Evolutionary conservation across 2,797 vertebrate species (phyloP), one percentile per base, ranked within the genome.

Genomic region (Tinamus major): DNA sequence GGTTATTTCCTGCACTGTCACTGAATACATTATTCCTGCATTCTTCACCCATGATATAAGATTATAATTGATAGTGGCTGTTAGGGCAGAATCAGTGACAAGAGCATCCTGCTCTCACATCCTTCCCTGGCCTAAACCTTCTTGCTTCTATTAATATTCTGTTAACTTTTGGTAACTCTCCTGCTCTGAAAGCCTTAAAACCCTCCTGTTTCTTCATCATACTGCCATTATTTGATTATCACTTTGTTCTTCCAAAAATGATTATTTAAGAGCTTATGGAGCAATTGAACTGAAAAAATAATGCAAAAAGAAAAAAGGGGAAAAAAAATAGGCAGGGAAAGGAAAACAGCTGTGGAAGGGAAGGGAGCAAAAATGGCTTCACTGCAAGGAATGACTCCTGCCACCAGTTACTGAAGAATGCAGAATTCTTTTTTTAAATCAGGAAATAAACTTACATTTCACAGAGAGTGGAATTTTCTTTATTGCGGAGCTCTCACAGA

Each of bases 31-130:
- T 39, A 75, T 37, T 93, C 63, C 84, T 81, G 13, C 79, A 81
- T 96, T 95, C 80, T 94, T 96, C 79, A 62, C 65, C 75, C 62
- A 65, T 94, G 74, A 95, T 71, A 77, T 67, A 85, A 68, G 53
- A 31, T 75, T 79, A 33, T 89, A 68, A 85, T n/a, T 88, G 79
- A 76, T 85, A 76, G 23, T 51, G 63, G 35, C 67, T 94, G 12
- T 88, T 91, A 93, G 69, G 65, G 75, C 67, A 75, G 70, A n/a
- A 87, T 23, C 44, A 81, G 75, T 69, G 79, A 59, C 15, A 95
- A 26, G 55, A 65, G 59, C 27, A 88, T 81, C 68, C 44, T 75
- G 77, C 79, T 71, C 70, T 90, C 79, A 90, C 71, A 85, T 67
- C 37, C 31, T 86, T 61, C 56, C 49, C 90, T 63, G 90, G 9